These are phyloP conservation scores for Himalopsyche japonica DNA, from an alignment of 2,888 invertebrate species.

Conservation along the genomic window DNA sequence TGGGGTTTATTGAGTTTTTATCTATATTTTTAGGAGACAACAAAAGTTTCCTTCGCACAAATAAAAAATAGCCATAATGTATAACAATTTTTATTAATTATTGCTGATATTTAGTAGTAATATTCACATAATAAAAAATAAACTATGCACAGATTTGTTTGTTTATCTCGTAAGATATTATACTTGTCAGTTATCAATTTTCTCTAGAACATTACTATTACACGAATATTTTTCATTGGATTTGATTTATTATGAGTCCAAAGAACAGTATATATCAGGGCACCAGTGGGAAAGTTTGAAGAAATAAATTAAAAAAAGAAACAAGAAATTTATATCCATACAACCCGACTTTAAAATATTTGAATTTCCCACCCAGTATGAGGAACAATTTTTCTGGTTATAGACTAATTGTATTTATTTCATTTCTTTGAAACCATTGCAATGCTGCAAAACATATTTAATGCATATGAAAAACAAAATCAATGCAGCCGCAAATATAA, in stretches of 20 bases:
- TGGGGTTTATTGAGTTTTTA: too few relatives aligned
- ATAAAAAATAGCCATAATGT: slow-evolving; percentile 42
- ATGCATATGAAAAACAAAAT: slow-evolving; percentile 13
- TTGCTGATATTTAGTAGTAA: slow-evolving; percentile 62
- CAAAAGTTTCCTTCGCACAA: too few relatives aligned
- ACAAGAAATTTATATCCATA: neutral
- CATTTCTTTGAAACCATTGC: neutral
- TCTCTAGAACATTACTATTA: slow-evolving; percentile 28
- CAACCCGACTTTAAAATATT: too few relatives aligned
- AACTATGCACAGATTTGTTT: slow-evolving; percentile 66
- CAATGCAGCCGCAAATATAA: slow-evolving; percentile 23
- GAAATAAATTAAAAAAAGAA: neutral
- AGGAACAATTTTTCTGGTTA: neutral
- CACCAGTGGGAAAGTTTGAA: neutral
- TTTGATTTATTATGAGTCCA: neutral
- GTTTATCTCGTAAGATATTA: slow-evolving; percentile 45
- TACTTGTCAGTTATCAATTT: slow-evolving; percentile 34
- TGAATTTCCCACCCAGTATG: too few relatives aligned
- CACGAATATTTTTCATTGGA: slow-evolving; percentile 15
- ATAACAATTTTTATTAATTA: slow-evolving; percentile 64
- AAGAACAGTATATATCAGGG: neutral
- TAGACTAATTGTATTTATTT: neutral
- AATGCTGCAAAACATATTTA: neutral
- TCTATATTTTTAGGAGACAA: neutral
- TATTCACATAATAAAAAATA: slow-evolving; percentile 71